Evolutionary conservation across 92 coral and sea anemone genomes (phyloP), one percentile per base, ranked within the genome.

Genomic region (Epizoanthus scotinus): DNA sequence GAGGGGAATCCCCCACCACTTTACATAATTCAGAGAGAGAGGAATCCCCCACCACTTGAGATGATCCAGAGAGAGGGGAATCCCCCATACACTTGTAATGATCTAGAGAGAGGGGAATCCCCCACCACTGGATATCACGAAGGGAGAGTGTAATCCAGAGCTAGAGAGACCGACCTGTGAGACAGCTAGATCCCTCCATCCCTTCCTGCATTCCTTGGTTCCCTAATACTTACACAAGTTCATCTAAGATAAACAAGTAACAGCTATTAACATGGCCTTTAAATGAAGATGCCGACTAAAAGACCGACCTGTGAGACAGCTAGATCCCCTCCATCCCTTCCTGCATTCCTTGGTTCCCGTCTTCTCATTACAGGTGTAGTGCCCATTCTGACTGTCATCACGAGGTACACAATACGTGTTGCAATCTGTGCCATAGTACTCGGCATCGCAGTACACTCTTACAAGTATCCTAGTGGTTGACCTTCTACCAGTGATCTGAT

Each of bases 301-400:
- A 24, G 22, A 86, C 97, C 78, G 53, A 95, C 98, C 89, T 74
- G 84, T 85, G 9, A 84, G 86, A 63, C 98, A 95, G 72, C 87
- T 80, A 5, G 50, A 29, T 61, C 94, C 94, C 42, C 77, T 87
- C 98, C 98, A 95, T 47, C 97, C 97, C 21, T 28, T 57, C 57
- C 90, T 83, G 66, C 98, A 95, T 20, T 88, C 82, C 83, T 95
- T 92, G 79, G 86, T 87, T 19, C 98, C 98, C 20, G 90, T 92
- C 62, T 53, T 56, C 18, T 53, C 58, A 57, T 95, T 89, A 60
- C 98, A 95, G 34, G 91, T 88, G 73, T 95, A 95, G 81, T 95
- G 98, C 3, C 98, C 98, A 15, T 64, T 67, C 2, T 50, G 12
- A 62, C 83, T 84, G 73, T 87, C 91, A 69, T 95, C 91, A 24